Evolutionary conservation across 2,797 vertebrate genomes (phyloP).

Genomic region (Sebastes taczanowskii): DNA sequence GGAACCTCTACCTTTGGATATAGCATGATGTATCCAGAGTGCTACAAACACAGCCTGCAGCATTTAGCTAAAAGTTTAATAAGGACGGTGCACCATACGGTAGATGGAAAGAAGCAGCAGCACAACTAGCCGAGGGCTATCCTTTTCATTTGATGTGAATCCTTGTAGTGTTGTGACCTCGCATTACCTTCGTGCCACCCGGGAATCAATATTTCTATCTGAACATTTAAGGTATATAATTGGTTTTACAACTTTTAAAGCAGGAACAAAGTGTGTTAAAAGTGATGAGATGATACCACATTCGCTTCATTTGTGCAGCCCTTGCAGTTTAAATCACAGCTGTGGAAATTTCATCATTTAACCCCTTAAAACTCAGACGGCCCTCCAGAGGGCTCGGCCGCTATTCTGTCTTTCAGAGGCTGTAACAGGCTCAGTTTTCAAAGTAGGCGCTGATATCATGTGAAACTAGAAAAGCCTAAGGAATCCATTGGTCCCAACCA

Average conservation of each 20-base stretch:
- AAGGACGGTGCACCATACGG: constrained; percentile 11
- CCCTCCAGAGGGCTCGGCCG: too few species aligned
- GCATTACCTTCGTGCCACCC: background rate
- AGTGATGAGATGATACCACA: background rate
- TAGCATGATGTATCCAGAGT: constrained; percentile 4
- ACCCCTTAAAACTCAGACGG: too few species aligned
- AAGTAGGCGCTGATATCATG: too few species aligned
- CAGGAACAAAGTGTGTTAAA: background rate
- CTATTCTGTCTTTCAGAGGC: too few species aligned
- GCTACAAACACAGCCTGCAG: constrained; percentile 41
- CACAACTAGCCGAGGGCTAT: constrained; percentile 25
- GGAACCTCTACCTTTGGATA: background rate
- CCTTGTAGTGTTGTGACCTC: constrained; percentile 8
- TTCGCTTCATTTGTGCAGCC: background rate
- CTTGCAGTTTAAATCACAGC: background rate
- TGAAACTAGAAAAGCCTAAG: too few species aligned
- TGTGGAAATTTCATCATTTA: background rate
- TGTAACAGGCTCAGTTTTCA: too few species aligned
- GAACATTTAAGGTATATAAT: background rate
- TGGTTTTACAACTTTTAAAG: background rate
- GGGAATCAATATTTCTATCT: background rate
- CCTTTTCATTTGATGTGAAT: constrained; percentile 34
- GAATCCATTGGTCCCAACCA: too few species aligned
- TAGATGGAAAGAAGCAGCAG: constrained; percentile 23
- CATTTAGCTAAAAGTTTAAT: constrained; percentile 52